Base-by-base conservation (phyloP, 2,888 invertebrate species). In the Chalcosyrphus nemorum region DNA sequence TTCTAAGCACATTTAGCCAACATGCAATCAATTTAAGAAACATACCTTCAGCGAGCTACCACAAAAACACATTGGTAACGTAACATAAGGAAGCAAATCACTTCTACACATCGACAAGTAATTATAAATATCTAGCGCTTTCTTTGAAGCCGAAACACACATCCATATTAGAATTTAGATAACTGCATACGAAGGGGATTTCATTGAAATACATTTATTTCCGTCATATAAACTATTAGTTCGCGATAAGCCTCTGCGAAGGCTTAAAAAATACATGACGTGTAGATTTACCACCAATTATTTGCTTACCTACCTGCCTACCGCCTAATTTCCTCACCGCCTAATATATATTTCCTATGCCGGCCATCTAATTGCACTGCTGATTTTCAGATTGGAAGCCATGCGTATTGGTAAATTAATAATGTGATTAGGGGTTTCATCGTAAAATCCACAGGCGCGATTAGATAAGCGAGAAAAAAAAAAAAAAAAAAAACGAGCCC, bases 371-470 rank as follows among this genome's bases (percentile, higher is more conserved):
- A 84, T 84, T 78, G 74, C 68, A 84, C 68, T 75, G 84, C 65
- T 78, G 68, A 80, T 65, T 84, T 72, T 43, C 74, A 84, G 84
- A 84, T 84, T 84, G 84, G 78, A 70, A 84, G 78, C 78, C 29
- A 57, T 56, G 47, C 35, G 84, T 75, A 54, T 75, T 74, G 78
- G 74, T 70, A 78, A 70, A 78, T 70, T 78, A 75, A 84, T 80
- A 84, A 74, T 78, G 29, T 57, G 84, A 78, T 78, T 70, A 74
- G 57, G 38, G 63, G n/a, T n/a, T 11, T 68, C 63, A 47, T 78
- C 74, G 41, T 84, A 84, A 84, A 84, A 77, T 47, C 38, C 54
- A 9, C 21, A 21, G n/a, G n/a, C n/a, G n/a, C 32, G 84, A 84
- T 84, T 52, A 84, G 84, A 84, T 84, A 82, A 70, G 59, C 13